Evolutionary conservation across 2,113 vertebrate genomes (phyloP).

Genomic region (Myrmophylax atrothorax): DNA sequence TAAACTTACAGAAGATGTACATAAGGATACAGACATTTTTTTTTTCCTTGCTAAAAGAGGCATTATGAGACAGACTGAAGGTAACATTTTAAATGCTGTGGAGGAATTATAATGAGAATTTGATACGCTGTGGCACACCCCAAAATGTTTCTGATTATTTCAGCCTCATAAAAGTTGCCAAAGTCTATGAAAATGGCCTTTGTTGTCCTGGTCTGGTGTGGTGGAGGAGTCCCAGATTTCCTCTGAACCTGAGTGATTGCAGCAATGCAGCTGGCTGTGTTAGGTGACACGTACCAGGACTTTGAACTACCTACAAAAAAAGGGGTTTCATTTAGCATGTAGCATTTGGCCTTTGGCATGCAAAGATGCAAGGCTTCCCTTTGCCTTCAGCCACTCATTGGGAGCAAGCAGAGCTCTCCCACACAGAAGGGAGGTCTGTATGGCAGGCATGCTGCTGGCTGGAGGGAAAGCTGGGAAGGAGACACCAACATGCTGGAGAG

Average conservation of each 20-base stretch:
- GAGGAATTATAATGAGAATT: slow-evolving; percentile 58
- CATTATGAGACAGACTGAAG: neutral
- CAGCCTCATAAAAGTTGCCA: slow-evolving; percentile 61
- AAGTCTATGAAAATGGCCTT: slow-evolving; percentile 60
- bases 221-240: slow-evolving; percentile 64
- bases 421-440: neutral
- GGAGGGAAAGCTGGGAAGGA: neutral
- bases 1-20: neutral
- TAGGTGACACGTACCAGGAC: slow-evolving; percentile 71
- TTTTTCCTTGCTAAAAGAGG: neutral
- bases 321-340: neutral
- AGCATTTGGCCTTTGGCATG: slow-evolving; percentile 8
- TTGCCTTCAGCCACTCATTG: neutral
- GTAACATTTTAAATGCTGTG: slow-evolving; percentile 40
- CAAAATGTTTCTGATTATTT: slow-evolving; percentile 56
- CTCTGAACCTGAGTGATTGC: slow-evolving; percentile 14
- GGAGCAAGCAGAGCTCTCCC: neutral
- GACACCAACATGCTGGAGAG: neutral
- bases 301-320: slow-evolving; percentile 56
- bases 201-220: slow-evolving; percentile 48
- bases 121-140: slow-evolving; percentile 38
- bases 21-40: neutral
- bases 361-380: neutral
- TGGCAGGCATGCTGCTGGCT: rapidly evolving
- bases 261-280: slow-evolving; percentile 52